Evolutionary conservation across 2,888 invertebrate genomes (phyloP).

Genomic region (Diarsia brunnea): DNA sequence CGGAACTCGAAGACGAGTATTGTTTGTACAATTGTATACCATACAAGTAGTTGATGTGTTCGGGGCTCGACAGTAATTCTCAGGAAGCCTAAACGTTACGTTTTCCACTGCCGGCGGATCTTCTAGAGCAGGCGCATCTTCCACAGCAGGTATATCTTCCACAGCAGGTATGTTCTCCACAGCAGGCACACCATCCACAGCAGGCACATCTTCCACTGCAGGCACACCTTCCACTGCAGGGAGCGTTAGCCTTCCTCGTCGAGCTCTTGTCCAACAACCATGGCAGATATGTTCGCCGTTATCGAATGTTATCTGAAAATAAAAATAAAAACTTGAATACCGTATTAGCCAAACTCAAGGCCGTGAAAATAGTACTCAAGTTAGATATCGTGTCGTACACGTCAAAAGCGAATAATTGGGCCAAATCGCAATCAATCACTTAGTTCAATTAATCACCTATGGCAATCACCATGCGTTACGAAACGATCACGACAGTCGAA

Average conservation of each 20-base stretch:
- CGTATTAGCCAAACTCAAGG: conserved; percentile 7
- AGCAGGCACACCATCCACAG: not conserved
- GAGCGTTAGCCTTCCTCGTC: conserved; percentile 21
- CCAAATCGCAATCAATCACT: conserved; percentile 5
- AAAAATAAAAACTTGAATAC: conserved; percentile 32
- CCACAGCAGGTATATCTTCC: not conserved
- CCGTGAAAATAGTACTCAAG: conserved; percentile 5
- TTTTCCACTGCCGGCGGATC: conserved; percentile 20
- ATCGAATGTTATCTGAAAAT: conserved; percentile 40
- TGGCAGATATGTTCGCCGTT: conserved; percentile 37
- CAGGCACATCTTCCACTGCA: not conserved
- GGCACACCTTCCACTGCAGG: conserved; percentile 3
- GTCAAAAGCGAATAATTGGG: conserved; percentile 8
- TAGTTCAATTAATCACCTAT: not conserved
- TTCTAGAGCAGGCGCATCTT: conserved; percentile 4
- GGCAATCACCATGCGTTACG: not conserved
- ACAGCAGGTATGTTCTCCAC: not conserved
- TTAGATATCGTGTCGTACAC: conserved; percentile 5
- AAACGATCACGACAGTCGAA: conserved; percentile 8
- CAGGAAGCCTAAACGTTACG: conserved; percentile 29
- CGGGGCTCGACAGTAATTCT: conserved; percentile 32
- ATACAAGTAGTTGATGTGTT: conserved; percentile 34
- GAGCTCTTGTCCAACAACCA: conserved; percentile 36
- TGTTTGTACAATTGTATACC: conserved; percentile 24
- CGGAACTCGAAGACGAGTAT: conserved; percentile 29